phyloP scores from a whole-genome alignment of 2,888 invertebrate species.

The Parnassius apollo region DNA sequence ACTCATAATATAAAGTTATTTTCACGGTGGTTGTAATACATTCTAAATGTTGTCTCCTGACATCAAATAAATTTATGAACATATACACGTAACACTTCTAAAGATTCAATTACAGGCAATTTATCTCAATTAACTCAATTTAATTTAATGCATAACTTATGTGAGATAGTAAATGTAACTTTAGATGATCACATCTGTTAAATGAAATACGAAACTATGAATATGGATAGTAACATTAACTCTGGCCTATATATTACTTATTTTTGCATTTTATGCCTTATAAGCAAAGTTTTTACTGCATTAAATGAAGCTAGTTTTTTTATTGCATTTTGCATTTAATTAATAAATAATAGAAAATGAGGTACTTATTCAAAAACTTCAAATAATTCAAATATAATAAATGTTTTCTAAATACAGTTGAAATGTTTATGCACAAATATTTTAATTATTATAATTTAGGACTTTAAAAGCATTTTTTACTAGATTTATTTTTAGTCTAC shows the following conservation, averaged over 20 bases:
- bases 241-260: not conserved
- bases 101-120: conserved; percentile 44
- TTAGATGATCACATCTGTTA: conserved; percentile 18
- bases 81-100: conserved; percentile 29
- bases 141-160: conserved; percentile 27
- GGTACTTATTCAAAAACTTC: too few relatives aligned
- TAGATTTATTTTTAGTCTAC: too few relatives aligned
- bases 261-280: conserved; percentile 21
- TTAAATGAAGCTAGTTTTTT: too few relatives aligned
- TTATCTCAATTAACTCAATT: conserved; percentile 34
- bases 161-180: conserved; percentile 13
- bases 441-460: too few relatives aligned
- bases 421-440: too few relatives aligned
- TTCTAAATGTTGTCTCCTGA: conserved; percentile 36
- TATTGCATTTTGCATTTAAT: not conserved
- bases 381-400: not conserved
- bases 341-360: not conserved
- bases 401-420: not conserved
- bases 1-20: conserved; percentile 9
- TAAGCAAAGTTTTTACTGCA: not conserved
- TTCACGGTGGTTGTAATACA: conserved; percentile 33
- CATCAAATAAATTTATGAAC: conserved; percentile 26
- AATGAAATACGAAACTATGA: conserved; percentile 1
- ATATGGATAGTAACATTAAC: not conserved
- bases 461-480: too few relatives aligned